Base-by-base conservation (phyloP, 1,140 invertebrate species). In the Microplitis demolitor region DNA sequence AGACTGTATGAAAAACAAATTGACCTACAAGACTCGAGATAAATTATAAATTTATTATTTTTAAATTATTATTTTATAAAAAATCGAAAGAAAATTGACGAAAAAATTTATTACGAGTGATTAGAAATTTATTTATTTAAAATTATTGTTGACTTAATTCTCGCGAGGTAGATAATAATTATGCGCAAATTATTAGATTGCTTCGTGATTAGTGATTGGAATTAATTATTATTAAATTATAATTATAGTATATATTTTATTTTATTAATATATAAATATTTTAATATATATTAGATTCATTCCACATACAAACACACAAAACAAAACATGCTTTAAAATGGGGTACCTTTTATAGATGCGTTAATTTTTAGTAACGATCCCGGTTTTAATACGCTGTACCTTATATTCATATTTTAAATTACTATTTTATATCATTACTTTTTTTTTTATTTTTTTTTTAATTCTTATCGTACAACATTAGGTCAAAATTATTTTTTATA, bases 311-410 rank as follows among this genome's bases (percentile, higher is more conserved):
- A 50, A 33, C 34, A 54, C 34, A 54, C 24, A 66, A 75, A 75
- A 24, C 24, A 24, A 80, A 14, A 54, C 77, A 85, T 84, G 84
- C 83, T 86, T 86, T 84, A 85, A 83, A 78, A 63, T 9, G 81
- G 79, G 82, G 79, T 82, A 84, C 80, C 77, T 82, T 66, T 58
- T 78, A 78, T 79, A 79, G 72, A 82, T 69, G 77, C 78, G 77
- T 78, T 78, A 51, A 83, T 79, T 75, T 76, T 64, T 54, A 58
- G 77, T 79, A 77, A 76, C 80, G 73, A 82, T 80, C 82, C 79
- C 79, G 82, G 83, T 80, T 80, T 85, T 85, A 82, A 84, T 80
- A 77, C 77, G 82, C 82, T 83, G 83, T 86, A 86, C 83, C 82
- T 84, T 51, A 16, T 13, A 31, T 63, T 37, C 8, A 24, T 14